phyloP scores from a whole-genome alignment of 2,113 vertebrate genomes.

The cattle (Bos taurus) region DNA sequence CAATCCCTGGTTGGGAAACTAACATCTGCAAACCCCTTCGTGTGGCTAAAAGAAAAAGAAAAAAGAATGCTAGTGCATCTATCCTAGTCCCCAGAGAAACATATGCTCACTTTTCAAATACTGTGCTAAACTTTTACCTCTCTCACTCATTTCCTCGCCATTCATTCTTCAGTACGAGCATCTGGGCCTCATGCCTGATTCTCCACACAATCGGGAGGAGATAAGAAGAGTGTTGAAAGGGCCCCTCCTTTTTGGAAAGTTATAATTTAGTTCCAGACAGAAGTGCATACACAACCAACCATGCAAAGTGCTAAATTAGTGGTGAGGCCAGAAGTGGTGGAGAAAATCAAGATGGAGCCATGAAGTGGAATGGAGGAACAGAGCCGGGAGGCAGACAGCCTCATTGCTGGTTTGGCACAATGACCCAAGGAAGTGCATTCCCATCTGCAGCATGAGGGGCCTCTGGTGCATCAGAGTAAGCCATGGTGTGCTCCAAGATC shows the following conservation, averaged over 20 bases:
- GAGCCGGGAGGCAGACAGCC: background rate
- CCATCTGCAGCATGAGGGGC: background rate
- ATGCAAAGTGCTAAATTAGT: constrained; percentile 59
- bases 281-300: constrained; percentile 54
- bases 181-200: background rate
- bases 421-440: background rate
- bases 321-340: constrained; percentile 46
- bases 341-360: constrained; percentile 30
- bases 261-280: constrained; percentile 65
- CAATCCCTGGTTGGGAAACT: background rate
- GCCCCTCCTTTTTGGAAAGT: constrained; percentile 17
- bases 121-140: background rate
- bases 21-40: background rate
- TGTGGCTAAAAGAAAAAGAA: background rate
- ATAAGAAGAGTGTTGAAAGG: background rate
- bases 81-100: background rate
- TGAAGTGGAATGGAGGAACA: too few species aligned
- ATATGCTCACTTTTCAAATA: background rate
- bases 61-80: background rate
- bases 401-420: background rate
- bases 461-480: background rate
- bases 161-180: background rate
- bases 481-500: background rate
- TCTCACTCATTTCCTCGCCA: background rate
- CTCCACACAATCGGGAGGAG: background rate